Conservation (phyloP, 2,888 invertebrate genomes). For the Sphecodes monilicornis region DNA sequence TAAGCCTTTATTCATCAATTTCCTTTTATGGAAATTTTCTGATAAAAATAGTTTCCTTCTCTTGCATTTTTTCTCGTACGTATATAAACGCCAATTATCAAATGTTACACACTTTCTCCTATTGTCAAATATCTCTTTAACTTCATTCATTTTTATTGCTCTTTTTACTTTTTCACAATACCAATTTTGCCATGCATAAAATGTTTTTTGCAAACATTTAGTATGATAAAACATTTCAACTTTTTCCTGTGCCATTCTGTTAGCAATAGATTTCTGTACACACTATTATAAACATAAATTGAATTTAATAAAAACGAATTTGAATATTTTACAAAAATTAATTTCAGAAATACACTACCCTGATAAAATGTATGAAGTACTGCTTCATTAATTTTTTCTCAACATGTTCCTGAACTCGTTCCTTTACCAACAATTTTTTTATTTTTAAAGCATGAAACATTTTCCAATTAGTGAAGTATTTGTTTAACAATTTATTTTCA, state of each 20-base stretch:
- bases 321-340: slow-evolving; percentile 1
- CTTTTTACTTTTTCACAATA: slow-evolving; percentile 24
- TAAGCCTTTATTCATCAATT: slow-evolving; percentile 40
- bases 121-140: slow-evolving; percentile 40
- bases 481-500: slow-evolving; percentile 49
- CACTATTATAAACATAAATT: slow-evolving; percentile 47
- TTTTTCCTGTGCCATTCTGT: slow-evolving; percentile 38
- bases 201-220: slow-evolving; percentile 44
- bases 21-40: slow-evolving; percentile 55
- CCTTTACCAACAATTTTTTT: slow-evolving; percentile 31
- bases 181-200: slow-evolving; percentile 57
- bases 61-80: slow-evolving; percentile 67
- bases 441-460: slow-evolving; percentile 54
- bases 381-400: slow-evolving; percentile 48
- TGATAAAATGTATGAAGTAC: slow-evolving; percentile 52
- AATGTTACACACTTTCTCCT: slow-evolving; percentile 42
- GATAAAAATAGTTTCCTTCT: slow-evolving; percentile 56
- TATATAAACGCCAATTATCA: slow-evolving; percentile 63
- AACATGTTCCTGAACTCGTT: slow-evolving; percentile 26
- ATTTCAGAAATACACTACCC: slow-evolving; percentile 49
- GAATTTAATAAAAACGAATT: background rate
- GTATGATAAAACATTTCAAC: slow-evolving; percentile 29
- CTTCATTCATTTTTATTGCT: slow-evolving; percentile 16
- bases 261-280: slow-evolving; percentile 20
- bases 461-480: slow-evolving; percentile 55